Conservation (phyloP, 2,113 vertebrate genomes). For the Pterocles orientalis region DNA sequence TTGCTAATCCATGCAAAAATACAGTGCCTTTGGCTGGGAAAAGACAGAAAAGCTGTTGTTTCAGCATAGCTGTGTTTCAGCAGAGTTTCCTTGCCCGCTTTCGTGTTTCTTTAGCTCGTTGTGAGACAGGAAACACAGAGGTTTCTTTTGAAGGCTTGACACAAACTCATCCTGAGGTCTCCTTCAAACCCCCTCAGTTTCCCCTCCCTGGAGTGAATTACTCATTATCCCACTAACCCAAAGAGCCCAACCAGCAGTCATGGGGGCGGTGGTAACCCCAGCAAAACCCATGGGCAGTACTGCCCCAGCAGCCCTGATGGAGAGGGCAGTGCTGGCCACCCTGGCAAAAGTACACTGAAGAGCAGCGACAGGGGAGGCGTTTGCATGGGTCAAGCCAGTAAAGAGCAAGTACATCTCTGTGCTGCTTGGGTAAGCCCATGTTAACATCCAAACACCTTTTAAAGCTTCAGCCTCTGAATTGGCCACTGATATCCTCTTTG, state of each 20-base stretch:
- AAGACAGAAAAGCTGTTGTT: neutral
- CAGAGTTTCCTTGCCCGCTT: neutral
- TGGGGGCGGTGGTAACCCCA: fast-evolving
- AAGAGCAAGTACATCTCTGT: neutral
- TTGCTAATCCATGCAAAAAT: neutral
- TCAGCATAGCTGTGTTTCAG: neutral
- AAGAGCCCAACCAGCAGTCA: fast-evolving
- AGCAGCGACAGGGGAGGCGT: neutral
- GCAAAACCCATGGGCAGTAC: neutral
- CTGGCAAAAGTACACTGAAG: neutral
- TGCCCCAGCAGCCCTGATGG: neutral
- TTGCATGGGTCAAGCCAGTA: neutral
- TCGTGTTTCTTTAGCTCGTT: neutral
- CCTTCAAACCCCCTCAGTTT: neutral
- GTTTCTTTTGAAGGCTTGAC: neutral
- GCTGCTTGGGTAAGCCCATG: neutral
- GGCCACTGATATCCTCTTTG: neutral
- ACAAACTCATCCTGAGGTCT: neutral
- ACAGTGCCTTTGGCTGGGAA: neutral
- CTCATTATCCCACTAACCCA: neutral
- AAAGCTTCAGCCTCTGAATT: neutral
- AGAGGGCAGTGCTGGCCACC: neutral
- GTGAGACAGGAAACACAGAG: neutral
- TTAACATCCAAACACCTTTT: neutral
- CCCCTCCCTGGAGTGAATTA: neutral